Evolutionary conservation across 2,888 invertebrate genomes (phyloP).

Genomic region (Brenthis daphne): DNA sequence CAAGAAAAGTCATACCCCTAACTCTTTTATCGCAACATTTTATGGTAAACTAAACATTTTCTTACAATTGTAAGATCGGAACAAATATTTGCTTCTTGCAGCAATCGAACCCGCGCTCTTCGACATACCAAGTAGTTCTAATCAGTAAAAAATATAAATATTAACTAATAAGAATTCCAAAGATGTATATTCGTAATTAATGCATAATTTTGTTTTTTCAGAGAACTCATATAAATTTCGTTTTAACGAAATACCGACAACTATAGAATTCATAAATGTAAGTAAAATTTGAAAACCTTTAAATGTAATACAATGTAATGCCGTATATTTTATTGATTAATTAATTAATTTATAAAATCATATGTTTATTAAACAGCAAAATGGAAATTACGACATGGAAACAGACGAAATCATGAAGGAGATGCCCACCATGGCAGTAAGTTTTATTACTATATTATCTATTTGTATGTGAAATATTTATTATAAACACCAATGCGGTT

Average conservation of each 20-base stretch:
- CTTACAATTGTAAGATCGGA: too few relatives aligned
- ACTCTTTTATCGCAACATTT: too few relatives aligned
- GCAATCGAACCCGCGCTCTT: too few relatives aligned
- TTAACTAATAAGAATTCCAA: neutral
- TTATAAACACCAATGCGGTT: too few relatives aligned
- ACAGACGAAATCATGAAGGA: conserved; percentile 4
- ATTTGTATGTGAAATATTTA: too few relatives aligned
- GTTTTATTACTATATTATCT: too few relatives aligned
- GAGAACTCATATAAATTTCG: conserved; percentile 54
- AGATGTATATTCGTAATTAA: neutral
- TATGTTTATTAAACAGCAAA: conserved; percentile 28
- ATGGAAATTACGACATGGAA: conserved; percentile 9
- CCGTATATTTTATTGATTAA: neutral
- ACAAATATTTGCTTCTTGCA: too few relatives aligned
- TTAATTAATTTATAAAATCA: neutral
- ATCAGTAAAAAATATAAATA: too few relatives aligned
- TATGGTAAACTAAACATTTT: too few relatives aligned
- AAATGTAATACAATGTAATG: too few relatives aligned
- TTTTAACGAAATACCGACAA: conserved; percentile 49
- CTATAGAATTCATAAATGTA: conserved; percentile 43
- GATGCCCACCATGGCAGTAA: neutral
- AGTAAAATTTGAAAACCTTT: conserved; percentile 12
- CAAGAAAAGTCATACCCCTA: too few relatives aligned
- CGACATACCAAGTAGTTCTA: too few relatives aligned
- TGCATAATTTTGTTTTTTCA: conserved; percentile 40